These are phyloP conservation scores for Thalassaphorura encarpata DNA, from an alignment of 1,140 invertebrate species.

Conservation along the genomic window DNA sequence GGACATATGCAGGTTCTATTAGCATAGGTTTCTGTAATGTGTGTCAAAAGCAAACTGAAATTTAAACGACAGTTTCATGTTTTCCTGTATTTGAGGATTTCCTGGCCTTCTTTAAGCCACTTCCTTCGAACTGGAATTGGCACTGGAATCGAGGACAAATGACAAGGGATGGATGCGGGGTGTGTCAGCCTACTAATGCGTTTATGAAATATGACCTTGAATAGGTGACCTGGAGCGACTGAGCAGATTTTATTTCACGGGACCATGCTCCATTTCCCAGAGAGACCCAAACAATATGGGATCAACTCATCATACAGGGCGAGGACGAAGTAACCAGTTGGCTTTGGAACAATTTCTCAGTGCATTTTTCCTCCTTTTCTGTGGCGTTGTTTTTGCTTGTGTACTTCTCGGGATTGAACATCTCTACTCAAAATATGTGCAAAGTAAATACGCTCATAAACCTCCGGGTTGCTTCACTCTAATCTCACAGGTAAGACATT, in stretches of 20 bases:
- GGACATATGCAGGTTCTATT: too few relatives aligned
- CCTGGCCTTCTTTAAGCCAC: too few relatives aligned
- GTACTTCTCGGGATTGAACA: constrained; percentile 23
- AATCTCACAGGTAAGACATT: constrained; percentile 24
- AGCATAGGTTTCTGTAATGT: too few relatives aligned
- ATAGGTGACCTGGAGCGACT: constrained; percentile 83
- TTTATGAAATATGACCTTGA: not conserved
- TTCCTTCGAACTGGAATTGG: too few relatives aligned
- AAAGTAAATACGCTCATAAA: constrained; percentile 8
- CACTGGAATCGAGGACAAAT: too few relatives aligned
- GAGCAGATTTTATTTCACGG: constrained; percentile 93
- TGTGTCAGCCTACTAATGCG: not conserved
- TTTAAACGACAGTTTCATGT: too few relatives aligned
- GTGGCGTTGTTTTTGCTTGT: constrained; percentile 78
- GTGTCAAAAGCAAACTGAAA: too few relatives aligned
- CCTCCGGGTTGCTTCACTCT: constrained; percentile 26
- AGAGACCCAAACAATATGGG: constrained; percentile 16
- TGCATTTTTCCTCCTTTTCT: constrained; percentile 88
- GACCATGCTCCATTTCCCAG: constrained; percentile 73
- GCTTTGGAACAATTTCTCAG: constrained; percentile 95
- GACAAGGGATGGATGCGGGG: too few relatives aligned
- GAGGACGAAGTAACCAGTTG: constrained; percentile 58
- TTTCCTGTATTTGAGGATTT: too few relatives aligned
- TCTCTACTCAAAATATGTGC: constrained; percentile 17
- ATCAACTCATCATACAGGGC: constrained; percentile 30